Evolutionary conservation across 1,140 invertebrate species (phyloP).

Genomic region (Platorchestia sp.): DNA sequence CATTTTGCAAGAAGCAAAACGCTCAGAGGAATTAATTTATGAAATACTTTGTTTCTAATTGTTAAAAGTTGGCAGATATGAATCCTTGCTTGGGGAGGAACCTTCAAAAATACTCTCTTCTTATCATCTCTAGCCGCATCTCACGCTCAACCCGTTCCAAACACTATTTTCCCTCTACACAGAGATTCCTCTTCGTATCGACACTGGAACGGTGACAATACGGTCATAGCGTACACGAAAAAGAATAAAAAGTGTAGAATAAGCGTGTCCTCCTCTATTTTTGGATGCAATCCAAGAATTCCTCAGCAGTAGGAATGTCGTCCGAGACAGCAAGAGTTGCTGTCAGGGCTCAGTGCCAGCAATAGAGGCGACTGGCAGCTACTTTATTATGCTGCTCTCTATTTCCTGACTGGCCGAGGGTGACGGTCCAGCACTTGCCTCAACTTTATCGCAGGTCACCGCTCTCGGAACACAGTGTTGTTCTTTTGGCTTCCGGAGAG

Average conservation of each 20-base stretch:
- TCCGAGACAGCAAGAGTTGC: background rate
- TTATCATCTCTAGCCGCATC: background rate
- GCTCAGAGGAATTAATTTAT: background rate
- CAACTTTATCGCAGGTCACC: conserved; percentile 2
- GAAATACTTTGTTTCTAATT: no score
- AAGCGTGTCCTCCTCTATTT: background rate
- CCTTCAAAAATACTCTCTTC: background rate
- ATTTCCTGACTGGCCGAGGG: conserved; percentile 11
- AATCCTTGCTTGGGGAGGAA: no score
- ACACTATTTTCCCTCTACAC: background rate
- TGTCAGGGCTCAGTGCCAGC: conserved; percentile 41
- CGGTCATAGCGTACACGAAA: background rate
- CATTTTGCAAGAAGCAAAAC: background rate
- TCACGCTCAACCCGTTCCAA: no score
- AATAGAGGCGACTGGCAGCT: conserved; percentile 33
- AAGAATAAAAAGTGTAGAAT: background rate
- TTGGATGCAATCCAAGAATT: conserved; percentile 29
- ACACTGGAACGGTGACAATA: background rate
- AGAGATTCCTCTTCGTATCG: background rate
- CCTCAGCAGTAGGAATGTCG: background rate
- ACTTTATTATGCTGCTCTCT: conserved; percentile 25
- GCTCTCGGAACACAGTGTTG: background rate
- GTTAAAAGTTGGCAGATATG: no score
- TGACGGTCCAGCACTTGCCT: background rate
- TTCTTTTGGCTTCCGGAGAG: background rate